Evolutionary conservation across 2,797 vertebrate species (phyloP), one percentile per base, ranked within the genome.

Genomic region (Furcifer pardalis): DNA sequence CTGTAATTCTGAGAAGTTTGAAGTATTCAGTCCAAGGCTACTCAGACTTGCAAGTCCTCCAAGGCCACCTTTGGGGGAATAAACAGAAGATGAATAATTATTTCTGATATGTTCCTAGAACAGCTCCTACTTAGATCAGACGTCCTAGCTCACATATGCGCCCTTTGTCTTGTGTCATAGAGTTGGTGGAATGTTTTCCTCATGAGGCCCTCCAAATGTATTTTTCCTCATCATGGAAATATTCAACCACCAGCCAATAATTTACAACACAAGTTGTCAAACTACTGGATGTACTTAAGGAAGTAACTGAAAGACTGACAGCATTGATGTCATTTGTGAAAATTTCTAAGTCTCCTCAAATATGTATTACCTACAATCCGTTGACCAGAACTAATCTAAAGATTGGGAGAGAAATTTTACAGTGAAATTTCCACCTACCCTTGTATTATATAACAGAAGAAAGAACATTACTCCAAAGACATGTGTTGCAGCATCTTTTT

Each of bases 1-100:
- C 46, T 97, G 96, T 37, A 97, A 86, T 89, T 97, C 96, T 27
- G 96, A 96, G 84, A 97, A 97, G 91, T 96, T 97, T 86, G 96
- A 94, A 25, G 96, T 86, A 88, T 95, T 96, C 93, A 97, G 94
- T 76, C 97, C 97, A 87, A 97, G 89, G 81, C 96, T 96, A 91
- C 96, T 96, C 77, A 97, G 92, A 74, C 96, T 95, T 87, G 96
- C 94, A 87, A 97, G 95, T 79, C 96, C 95, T 91, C 96, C 95
- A 91, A 97, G 93, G 77, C 95, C 96, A 94, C 97, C 97, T 97
- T 88, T 59, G 93, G 69, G 2, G 65, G 86, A 56, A 4, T 84
- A 88, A 84, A 83, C 82, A 89, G 77, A 56, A 1, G 2, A 79
- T 12, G 79, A 79, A 23, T 80, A 77, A 65, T 27, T 49, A 32